Conservation (phyloP, 2,797 vertebrate genomes). For the Echeneis naucrates region DNA sequence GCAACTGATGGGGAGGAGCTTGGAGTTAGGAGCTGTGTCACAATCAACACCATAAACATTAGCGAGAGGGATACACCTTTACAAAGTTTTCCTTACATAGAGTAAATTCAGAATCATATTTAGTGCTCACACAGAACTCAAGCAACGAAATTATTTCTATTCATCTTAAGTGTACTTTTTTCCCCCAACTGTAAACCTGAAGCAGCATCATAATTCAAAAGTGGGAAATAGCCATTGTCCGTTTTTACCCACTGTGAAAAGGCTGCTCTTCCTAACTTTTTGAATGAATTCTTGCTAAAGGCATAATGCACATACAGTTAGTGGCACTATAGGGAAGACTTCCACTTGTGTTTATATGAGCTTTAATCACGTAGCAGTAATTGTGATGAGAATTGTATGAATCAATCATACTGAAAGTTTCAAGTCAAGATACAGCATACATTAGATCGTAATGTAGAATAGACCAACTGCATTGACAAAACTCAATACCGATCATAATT, state of each 20-base stretch:
- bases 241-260: background rate
- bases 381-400: background rate
- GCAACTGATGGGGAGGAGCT: constrained; percentile 47
- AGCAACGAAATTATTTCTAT: background rate
- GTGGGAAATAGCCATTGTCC: too few species aligned
- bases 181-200: background rate
- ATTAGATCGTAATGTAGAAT: too few species aligned
- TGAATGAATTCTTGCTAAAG: background rate
- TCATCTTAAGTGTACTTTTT: background rate
- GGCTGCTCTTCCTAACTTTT: background rate
- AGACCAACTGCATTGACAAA: background rate
- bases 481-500: background rate
- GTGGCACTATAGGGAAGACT: too few species aligned
- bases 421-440: background rate
- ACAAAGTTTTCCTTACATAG: constrained; percentile 10
- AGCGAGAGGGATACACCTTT: background rate
- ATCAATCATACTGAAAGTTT: background rate
- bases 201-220: too few species aligned
- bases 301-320: background rate
- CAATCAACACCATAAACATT: constrained; percentile 19
- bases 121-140: background rate
- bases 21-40: constrained; percentile 39
- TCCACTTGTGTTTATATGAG: too few species aligned
- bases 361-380: too few species aligned
- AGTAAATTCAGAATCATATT: background rate